phyloP scores from a whole-genome alignment of 2,888 invertebrate genomes.

The Lamellibrachia columna region DNA sequence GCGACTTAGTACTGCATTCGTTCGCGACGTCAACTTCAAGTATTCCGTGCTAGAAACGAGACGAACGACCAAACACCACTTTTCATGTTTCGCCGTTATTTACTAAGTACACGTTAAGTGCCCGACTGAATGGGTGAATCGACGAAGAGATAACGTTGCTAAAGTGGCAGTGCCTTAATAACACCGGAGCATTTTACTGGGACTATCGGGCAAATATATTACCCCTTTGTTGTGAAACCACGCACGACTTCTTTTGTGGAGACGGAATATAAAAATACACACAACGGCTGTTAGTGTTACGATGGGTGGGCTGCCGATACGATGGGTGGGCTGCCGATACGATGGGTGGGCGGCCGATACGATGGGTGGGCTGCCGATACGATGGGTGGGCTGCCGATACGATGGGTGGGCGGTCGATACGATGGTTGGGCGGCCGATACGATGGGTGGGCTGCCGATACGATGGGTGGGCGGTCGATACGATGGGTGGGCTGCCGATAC shows the following conservation, averaged over 20 bases:
- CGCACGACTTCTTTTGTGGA: neutral
- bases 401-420: too few species aligned
- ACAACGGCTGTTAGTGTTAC: neutral
- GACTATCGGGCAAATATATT: neutral
- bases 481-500: too few species aligned
- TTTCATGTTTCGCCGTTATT: neutral
- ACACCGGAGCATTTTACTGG: neutral
- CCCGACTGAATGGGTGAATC: neutral
- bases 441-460: too few species aligned
- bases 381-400: too few species aligned
- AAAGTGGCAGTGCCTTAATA: neutral
- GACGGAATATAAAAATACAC: slow-evolving; percentile 12
- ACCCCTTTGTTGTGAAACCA: slow-evolving; percentile 3
- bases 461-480: too few species aligned
- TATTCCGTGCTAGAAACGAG: neutral
- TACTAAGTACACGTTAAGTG: neutral
- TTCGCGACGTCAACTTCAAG: neutral
- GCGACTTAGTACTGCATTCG: neutral
- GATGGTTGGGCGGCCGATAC: too few species aligned
- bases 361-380: too few species aligned
- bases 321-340: too few species aligned
- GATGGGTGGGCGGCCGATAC: too few species aligned
- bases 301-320: neutral
- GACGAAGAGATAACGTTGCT: neutral
- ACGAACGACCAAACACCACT: neutral